Conservation (phyloP, 2,113 vertebrate species). For the Syngnathoides biaculeatus region DNA sequence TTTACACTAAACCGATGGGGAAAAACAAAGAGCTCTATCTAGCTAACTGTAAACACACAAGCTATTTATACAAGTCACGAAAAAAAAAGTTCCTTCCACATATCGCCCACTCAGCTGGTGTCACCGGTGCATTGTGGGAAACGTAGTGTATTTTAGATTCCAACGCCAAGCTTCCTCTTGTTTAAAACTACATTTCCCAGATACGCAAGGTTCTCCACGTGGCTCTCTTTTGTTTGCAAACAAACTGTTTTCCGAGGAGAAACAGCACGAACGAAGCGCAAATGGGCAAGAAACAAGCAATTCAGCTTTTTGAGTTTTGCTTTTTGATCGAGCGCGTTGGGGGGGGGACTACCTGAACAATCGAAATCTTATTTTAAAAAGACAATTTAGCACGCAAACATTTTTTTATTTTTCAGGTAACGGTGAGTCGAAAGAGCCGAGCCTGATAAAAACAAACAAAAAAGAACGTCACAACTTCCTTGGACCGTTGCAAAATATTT, state of each 20-base stretch:
- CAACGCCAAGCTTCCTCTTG: fast-evolving
- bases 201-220: conserved; percentile 56
- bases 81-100: conserved; percentile 28
- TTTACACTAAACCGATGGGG: conserved; percentile 13
- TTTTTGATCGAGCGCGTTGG: background rate
- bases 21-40: conserved; percentile 61
- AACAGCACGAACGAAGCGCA: conserved; percentile 8
- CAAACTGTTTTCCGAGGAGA: conserved; percentile 53
- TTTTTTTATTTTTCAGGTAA: conserved; percentile 27
- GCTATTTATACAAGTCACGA: conserved; percentile 57
- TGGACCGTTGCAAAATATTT: conserved; percentile 39
- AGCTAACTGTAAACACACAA: conserved; percentile 57
- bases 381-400: background rate
- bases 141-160: conserved; percentile 26
- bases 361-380: background rate
- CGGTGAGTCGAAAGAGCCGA: conserved; percentile 37
- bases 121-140: conserved; percentile 46
- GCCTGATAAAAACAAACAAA: conserved; percentile 20
- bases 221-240: conserved; percentile 78
- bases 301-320: background rate
- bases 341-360: background rate
- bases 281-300: background rate
- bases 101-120: conserved; percentile 33
- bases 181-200: conserved; percentile 60
- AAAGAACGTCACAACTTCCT: conserved; percentile 45